phyloP scores from a whole-genome alignment of 1,140 invertebrate genomes.

The Pogonognathellus flavescens region DNA sequence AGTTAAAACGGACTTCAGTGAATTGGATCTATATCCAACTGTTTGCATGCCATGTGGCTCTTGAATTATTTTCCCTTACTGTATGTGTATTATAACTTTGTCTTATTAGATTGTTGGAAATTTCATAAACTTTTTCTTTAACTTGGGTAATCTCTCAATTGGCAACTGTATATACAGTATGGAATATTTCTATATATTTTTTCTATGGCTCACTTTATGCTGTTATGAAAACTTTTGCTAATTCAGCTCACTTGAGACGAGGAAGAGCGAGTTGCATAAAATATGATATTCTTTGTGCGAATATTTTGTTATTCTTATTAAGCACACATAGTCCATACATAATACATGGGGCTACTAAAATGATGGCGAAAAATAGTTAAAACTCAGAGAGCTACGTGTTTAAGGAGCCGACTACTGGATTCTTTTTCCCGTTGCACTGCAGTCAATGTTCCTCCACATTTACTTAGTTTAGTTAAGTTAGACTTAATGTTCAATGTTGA shows the following conservation, averaged over 20 bases:
- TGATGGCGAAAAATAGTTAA: too few species aligned
- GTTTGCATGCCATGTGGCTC: not conserved
- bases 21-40: not conserved
- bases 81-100: not conserved
- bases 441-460: not conserved
- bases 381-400: too few species aligned
- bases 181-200: not conserved
- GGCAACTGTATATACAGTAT: not conserved
- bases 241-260: conserved; percentile 14
- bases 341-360: too few species aligned
- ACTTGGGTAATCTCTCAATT: too few species aligned
- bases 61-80: too few species aligned
- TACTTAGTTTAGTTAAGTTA: conserved; percentile 12
- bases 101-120: conserved; percentile 12
- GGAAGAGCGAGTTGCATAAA: not conserved
- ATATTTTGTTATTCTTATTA: not conserved
- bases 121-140: not conserved
- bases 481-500: conserved; percentile 30
- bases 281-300: not conserved
- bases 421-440: too few species aligned
- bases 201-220: not conserved
- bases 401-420: too few species aligned
- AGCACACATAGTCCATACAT: too few species aligned
- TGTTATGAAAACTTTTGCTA: conserved; percentile 34
- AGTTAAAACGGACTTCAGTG: not conserved